Evolutionary conservation across 1,140 invertebrate genomes (phyloP).

Genomic region (Drosophila orosa): DNA sequence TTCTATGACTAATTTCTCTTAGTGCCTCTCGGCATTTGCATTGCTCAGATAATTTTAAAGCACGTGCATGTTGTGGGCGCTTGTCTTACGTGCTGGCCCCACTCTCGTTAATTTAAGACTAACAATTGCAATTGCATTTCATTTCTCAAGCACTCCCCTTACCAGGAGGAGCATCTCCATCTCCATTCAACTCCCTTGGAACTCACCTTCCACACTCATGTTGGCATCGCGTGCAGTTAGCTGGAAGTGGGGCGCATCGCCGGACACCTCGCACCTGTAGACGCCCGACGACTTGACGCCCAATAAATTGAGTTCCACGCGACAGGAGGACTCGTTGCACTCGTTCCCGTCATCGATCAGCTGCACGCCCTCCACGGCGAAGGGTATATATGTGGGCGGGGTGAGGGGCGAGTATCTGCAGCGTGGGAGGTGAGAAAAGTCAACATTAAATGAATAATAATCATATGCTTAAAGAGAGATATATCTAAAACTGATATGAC

Average conservation of each 20-base stretch:
- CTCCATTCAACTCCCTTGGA: no score
- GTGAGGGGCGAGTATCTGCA: slow-evolving; percentile 78
- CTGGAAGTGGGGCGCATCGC: slow-evolving; percentile 87
- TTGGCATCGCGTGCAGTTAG: slow-evolving; percentile 86
- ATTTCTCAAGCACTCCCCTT: slow-evolving; percentile 84
- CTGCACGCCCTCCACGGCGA: slow-evolving; percentile 86
- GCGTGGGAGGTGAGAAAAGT: not conserved
- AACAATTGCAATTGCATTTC: slow-evolving; percentile 74
- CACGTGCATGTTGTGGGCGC: slow-evolving; percentile 8
- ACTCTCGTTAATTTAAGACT: slow-evolving; percentile 66
- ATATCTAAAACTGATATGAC: not conserved
- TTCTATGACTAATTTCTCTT: not conserved
- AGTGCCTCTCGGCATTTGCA: slow-evolving; percentile 28
- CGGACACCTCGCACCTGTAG: slow-evolving; percentile 87
- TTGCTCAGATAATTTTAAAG: slow-evolving; percentile 28
- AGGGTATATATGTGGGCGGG: slow-evolving; percentile 70
- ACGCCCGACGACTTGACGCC: slow-evolving; percentile 85
- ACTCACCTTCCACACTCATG: slow-evolving; percentile 87
- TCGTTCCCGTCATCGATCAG: slow-evolving; percentile 90
- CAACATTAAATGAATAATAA: slow-evolving; percentile 8
- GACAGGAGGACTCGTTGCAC: slow-evolving; percentile 85
- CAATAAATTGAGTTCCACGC: slow-evolving; percentile 85
- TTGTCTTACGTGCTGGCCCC: slow-evolving; percentile 17
- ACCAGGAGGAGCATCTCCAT: not conserved
- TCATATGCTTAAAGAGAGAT: not conserved